phyloP scores from a whole-genome alignment of 2,888 invertebrate genomes.

The Tipula lateralis region DNA sequence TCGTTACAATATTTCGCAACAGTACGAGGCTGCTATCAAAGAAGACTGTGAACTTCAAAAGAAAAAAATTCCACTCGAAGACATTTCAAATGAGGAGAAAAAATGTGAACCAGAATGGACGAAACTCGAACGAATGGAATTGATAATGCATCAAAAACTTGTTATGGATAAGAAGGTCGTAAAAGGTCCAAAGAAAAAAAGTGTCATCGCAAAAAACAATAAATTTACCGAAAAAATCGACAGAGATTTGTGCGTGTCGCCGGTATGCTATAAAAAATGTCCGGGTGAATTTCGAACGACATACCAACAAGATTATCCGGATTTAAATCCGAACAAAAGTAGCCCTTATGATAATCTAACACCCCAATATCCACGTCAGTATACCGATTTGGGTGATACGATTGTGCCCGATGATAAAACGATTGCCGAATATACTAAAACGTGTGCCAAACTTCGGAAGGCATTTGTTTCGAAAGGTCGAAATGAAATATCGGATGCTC shows the following conservation, averaged over 20 bases:
- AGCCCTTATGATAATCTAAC: not conserved
- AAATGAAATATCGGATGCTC: not conserved
- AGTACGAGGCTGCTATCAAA: not conserved
- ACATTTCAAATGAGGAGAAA: not conserved
- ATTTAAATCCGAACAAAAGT: not conserved
- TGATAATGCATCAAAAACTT: not conserved
- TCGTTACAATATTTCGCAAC: not conserved
- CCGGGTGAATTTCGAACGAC: not conserved
- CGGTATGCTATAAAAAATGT: not conserved
- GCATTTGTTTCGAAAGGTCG: not conserved
- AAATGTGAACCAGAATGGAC: not conserved
- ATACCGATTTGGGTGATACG: not conserved
- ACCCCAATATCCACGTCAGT: not conserved
- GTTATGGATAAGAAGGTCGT: not conserved
- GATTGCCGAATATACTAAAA: not conserved
- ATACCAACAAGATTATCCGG: not conserved
- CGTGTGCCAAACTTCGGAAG: not conserved
- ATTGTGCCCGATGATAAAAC: not conserved
- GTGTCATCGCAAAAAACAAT: not conserved
- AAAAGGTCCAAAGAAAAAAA: not conserved
- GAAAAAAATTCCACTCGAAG: not conserved
- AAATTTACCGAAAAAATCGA: not conserved
- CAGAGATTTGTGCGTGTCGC: not conserved
- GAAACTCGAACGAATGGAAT: not conserved
- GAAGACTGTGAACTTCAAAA: not conserved